Conservation (phyloP, 2,888 invertebrate species). For the Apoda limacodes region DNA sequence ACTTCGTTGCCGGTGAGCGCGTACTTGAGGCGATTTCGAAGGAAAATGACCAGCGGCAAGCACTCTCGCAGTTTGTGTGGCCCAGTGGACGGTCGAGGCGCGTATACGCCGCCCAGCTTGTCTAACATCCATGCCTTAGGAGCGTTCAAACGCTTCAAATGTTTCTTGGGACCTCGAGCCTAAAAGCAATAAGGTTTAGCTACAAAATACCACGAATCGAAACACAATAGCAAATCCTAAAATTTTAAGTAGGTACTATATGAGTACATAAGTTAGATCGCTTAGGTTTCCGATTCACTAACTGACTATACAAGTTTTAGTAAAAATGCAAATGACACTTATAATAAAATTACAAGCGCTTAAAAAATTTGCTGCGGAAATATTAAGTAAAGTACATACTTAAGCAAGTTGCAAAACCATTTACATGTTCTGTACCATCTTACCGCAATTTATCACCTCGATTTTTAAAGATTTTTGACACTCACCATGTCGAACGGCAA, state of each 20-base stretch:
- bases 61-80: slow-evolving; percentile 99
- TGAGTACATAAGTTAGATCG: slow-evolving; percentile 3
- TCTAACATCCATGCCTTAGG: slow-evolving; percentile 99
- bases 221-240: no score
- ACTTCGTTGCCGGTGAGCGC: slow-evolving; percentile 97
- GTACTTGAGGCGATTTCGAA: slow-evolving; percentile 98
- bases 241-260: no score
- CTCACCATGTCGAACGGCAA: slow-evolving; percentile 64
- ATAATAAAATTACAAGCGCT: no score
- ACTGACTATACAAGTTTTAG: no score
- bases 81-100: slow-evolving; percentile 96
- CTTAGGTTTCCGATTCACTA: slow-evolving; percentile 39
- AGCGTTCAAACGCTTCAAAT: slow-evolving; percentile 98
- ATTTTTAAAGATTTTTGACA: no score
- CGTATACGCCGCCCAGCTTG: slow-evolving; percentile 97
- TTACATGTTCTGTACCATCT: no score
- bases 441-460: slow-evolving; percentile 18
- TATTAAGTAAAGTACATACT: no score
- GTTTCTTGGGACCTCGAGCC: slow-evolving; percentile 99
- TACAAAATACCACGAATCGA: no score
- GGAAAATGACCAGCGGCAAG: slow-evolving; percentile 94
- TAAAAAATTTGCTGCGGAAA: no score
- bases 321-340: no score
- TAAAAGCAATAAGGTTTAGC: slow-evolving; percentile 57
- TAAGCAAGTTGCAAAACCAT: no score